These are phyloP conservation scores for Malurus splendens DNA, from an alignment of 2,797 vertebrate genomes.

Conservation along the genomic window DNA sequence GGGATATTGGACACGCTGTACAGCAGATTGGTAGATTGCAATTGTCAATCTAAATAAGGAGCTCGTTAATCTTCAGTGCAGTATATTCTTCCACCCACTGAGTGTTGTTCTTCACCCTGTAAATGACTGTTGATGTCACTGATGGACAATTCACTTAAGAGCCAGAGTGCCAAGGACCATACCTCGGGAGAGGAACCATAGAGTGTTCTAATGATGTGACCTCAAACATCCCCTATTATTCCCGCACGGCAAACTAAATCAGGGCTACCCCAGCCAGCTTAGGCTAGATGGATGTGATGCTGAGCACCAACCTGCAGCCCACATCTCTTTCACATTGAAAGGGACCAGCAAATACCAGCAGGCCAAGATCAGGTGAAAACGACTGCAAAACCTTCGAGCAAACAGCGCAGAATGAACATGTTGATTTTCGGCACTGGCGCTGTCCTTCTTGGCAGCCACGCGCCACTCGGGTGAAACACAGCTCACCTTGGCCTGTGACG, in stretches of 20 bases:
- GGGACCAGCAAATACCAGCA: background rate
- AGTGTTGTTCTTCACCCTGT: background rate
- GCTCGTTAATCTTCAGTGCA: background rate
- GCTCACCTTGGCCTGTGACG: accelerated
- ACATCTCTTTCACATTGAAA: background rate
- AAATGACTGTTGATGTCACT: background rate
- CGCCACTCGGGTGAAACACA: too few relatives aligned
- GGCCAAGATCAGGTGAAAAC: background rate
- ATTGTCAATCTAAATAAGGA: background rate
- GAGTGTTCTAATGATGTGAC: background rate
- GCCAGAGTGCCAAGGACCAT: background rate
- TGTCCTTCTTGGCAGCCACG: accelerated
- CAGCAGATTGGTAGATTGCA: background rate
- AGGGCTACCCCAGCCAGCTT: background rate
- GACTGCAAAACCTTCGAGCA: accelerated
- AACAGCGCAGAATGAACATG: background rate
- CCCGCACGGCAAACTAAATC: background rate
- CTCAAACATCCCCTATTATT: accelerated
- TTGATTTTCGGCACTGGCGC: background rate
- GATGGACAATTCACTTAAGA: accelerated
- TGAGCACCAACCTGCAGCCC: background rate
- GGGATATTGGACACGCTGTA: too few relatives aligned
- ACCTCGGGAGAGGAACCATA: background rate
- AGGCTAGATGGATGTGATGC: too few relatives aligned
- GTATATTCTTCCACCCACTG: background rate